These are phyloP conservation scores for Perca fluviatilis DNA, from an alignment of 2,113 vertebrate species.

Conservation along the genomic window DNA sequence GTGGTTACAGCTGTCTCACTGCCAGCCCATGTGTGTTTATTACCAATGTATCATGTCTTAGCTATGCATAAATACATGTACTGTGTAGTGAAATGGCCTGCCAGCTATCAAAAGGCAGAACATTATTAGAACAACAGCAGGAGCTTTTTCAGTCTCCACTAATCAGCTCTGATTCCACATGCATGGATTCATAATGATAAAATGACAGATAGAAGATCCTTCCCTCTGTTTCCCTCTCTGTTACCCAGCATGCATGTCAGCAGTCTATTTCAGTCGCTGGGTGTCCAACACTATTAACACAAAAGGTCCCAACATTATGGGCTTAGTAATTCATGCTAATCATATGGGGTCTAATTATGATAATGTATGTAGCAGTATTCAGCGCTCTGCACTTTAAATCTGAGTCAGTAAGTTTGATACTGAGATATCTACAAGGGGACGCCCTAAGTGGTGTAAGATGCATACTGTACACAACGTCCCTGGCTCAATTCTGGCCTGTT, in stretches of 20 bases:
- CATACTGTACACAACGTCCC: background rate
- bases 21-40: slow-evolving; percentile 3
- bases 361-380: slow-evolving; percentile 30
- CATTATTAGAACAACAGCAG: slow-evolving; percentile 45
- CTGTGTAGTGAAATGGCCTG: background rate
- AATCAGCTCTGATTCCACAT: slow-evolving; percentile 36
- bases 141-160: slow-evolving; percentile 43
- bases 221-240: slow-evolving; percentile 35
- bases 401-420: background rate
- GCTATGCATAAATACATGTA: slow-evolving; percentile 22
- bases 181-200: slow-evolving; percentile 43
- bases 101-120: background rate
- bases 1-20: background rate
- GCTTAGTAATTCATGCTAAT: slow-evolving; percentile 53
- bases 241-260: slow-evolving; percentile 72
- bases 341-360: slow-evolving; percentile 52
- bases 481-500: background rate
- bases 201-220: slow-evolving; percentile 34
- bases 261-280: slow-evolving; percentile 60
- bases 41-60: background rate
- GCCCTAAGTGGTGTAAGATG: too few species aligned
- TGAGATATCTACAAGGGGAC: background rate
- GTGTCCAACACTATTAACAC: slow-evolving; percentile 63
- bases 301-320: slow-evolving; percentile 59
- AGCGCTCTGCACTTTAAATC: background rate